Base-by-base conservation (phyloP, 2,113 vertebrate species). In the Neogobius melanostomus region DNA sequence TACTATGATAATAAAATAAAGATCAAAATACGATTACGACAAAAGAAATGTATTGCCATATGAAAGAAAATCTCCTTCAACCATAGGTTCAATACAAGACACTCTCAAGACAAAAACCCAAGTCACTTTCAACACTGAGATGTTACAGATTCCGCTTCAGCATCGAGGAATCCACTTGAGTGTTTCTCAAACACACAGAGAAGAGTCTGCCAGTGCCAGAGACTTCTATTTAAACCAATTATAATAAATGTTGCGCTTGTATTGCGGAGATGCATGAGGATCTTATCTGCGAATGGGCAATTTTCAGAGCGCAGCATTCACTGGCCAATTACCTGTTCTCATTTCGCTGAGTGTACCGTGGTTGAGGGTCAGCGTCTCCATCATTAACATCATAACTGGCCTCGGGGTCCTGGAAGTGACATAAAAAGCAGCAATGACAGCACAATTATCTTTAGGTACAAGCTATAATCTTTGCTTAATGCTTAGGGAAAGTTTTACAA, bases 351-450 rank as follows among this genome's bases (percentile, higher is more conserved):
- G 98, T 99, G 90, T 99, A 99, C 82, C 97, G 95, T 0, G 98
- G 97, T 82, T 98, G 97, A 0, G 98, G 98, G 86, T 99, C 98
- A 0, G 94, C 83, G 77, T 99, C 98, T 84, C 96, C 95, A 83
- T 98, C 96, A 1, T 99, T 99, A 74, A 99, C 96, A 1, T 99
- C 98, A 49, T 97, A 98, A 86, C 98, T 99, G 11, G 98, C 97
- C 9, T 92, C 95, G 0, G 96, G 94, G 69, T 99, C 98, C 98
- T 94, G 54, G n/a, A 16, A 45, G 36, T 68, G n/a, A 89, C 42
- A 74, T 3, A 36, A 53, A 57, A 60, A 70, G 5, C 59, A 42
- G 11, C 47, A 64, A 49, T 64, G 6, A 51, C 57, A 16, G 43
- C 0, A 57, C 0, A 57, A 52, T 60, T 46, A 65, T 61, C 10